Evolutionary conservation across 1,140 invertebrate species (phyloP), one percentile per base, ranked within the genome.

Genomic region (Apis dorsata): DNA sequence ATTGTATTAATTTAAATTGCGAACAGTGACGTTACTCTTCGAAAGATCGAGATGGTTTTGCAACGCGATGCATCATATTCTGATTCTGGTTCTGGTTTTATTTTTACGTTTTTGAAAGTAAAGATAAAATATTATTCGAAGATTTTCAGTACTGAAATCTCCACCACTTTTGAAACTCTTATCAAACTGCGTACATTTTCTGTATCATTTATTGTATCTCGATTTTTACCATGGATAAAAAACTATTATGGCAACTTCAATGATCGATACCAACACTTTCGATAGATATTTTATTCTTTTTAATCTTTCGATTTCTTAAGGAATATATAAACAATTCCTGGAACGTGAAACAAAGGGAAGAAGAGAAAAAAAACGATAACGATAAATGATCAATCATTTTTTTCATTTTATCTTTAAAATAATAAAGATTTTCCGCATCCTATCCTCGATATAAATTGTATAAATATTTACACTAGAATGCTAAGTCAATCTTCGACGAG

Each of bases 341-440:
- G 55, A 17, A 79, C 76, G 44, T 80, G 63, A 65, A 71, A 70
- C 59, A 83, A 65, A 72, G 60, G 63, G 55, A 63, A 28, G 53
- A 70, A 60, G 68, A 19, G 59, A 55, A 77, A 62, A 79, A 66
- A 62, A 28, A 34, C 34, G 12, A 15, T 74, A 21, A n/a, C 57
- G 60, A 62, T 77, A 69, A 68, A 59, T 44, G 53, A n/a, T n/a
- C 17, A 28, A 55, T 15, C 57, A 55, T 60, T 49, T 72, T 24
- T 81, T 82, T 59, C 74, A 79, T 83, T 24, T 24, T 24, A 72
- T 69, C 65, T 65, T 21, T 78, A 77, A 85, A 89, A 89, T 86
- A 89, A 89, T 89, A 87, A 89, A 87, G 83, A 79, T 86, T 82
- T 65, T 62, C 62, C 55, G 49, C 34, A 57, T 62, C 44, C 59